phyloP scores from a whole-genome alignment of 2,797 vertebrate genomes.

The Monodelphis domestica region DNA sequence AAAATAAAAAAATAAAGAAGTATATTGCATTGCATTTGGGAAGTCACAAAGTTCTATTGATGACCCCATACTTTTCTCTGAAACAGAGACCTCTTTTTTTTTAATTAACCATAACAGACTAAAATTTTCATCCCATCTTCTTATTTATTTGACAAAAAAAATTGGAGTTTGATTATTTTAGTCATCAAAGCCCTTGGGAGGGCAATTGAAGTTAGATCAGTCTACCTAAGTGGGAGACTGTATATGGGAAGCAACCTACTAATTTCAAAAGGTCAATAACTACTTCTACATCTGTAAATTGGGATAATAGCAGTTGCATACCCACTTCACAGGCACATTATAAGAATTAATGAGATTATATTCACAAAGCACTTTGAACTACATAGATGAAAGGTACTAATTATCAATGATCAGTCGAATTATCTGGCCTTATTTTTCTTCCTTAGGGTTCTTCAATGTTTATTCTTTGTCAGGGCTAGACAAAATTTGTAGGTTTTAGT shows the following conservation, averaged over 20 bases:
- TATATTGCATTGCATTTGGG: background rate
- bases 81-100: background rate
- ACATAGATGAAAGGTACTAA: slow-evolving; percentile 64
- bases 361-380: slow-evolving; percentile 56
- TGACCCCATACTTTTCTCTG: background rate
- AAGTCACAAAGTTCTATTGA: background rate
- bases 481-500: slow-evolving; percentile 40
- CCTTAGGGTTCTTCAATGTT: slow-evolving; percentile 51
- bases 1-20: background rate
- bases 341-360: slow-evolving; percentile 67
- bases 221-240: slow-evolving; percentile 50
- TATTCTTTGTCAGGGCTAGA: slow-evolving; percentile 45
- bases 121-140: slow-evolving; percentile 47
- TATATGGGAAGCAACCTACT: slow-evolving; percentile 32
- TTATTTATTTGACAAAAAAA: slow-evolving; percentile 45
- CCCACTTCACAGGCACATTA: slow-evolving; percentile 57
- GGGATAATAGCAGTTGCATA: slow-evolving; percentile 53
- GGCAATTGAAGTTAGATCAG: slow-evolving; percentile 6
- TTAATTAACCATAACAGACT: slow-evolving; percentile 37
- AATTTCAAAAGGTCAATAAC: slow-evolving; percentile 54
- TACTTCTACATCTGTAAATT: slow-evolving; percentile 44
- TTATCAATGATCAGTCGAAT: slow-evolving; percentile 64
- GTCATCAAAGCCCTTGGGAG: background rate
- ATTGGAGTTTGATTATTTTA: slow-evolving; percentile 32
- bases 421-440: slow-evolving; percentile 57